These are phyloP conservation scores for Entomobrya proxima DNA, from an alignment of 2,888 invertebrate species.

Conservation along the genomic window DNA sequence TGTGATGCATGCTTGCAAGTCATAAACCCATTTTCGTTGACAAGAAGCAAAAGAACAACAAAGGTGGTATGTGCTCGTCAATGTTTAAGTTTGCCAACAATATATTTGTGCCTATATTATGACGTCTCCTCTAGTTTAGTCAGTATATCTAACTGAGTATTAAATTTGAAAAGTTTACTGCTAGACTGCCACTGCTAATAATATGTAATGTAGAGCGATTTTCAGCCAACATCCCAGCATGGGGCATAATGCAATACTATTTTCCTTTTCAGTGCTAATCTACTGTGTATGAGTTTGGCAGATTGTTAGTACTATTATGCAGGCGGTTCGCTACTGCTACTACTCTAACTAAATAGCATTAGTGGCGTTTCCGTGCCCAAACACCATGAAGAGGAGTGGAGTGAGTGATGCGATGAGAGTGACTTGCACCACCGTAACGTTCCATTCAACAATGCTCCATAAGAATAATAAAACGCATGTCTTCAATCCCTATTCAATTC, in stretches of 20 bases:
- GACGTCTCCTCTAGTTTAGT: background rate
- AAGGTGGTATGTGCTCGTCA: background rate
- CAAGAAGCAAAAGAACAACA: background rate
- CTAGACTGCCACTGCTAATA: slow-evolving; percentile 14
- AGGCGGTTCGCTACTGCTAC: background rate
- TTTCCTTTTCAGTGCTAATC: slow-evolving; percentile 36
- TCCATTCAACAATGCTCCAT: slow-evolving; percentile 10
- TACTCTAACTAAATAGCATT: too few relatives aligned
- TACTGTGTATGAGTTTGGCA: background rate
- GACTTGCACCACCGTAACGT: background rate
- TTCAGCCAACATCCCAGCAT: background rate
- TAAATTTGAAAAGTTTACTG: slow-evolving; percentile 8
- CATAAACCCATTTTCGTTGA: slow-evolving; percentile 35
- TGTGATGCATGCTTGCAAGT: background rate
- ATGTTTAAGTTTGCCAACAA: too few relatives aligned
- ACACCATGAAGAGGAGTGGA: slow-evolving; percentile 3
- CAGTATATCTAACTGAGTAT: background rate
- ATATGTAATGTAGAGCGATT: slow-evolving; percentile 27
- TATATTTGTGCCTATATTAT: background rate
- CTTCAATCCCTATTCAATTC: too few relatives aligned
- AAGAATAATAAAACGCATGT: background rate
- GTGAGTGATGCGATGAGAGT: background rate
- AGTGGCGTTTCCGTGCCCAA: background rate
- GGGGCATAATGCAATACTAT: background rate
- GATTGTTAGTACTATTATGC: background rate